A percentile compares a stretch with the other conserved stretches of the same genome.
Evolutionary conservation across 2,888 invertebrate species (phyloP).

Genomic region (Ypsolopha sequella): DNA sequence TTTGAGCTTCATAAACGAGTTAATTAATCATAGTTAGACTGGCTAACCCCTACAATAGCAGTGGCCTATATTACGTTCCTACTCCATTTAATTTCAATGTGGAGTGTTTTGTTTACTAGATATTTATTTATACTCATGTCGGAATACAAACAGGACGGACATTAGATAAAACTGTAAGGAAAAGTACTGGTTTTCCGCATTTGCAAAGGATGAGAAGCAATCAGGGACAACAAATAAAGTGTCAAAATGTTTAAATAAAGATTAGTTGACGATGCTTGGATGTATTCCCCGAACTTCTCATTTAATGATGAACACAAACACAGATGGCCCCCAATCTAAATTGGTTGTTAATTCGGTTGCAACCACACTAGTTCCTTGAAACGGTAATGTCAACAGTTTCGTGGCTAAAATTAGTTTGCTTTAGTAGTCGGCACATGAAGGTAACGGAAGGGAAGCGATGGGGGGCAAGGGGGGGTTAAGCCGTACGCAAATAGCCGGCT

Average conservation of each 20-base stretch:
- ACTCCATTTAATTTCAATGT: too few relatives aligned
- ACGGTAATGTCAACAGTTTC: conserved; percentile 36
- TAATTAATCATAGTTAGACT: conserved; percentile 48
- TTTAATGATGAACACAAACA: neutral
- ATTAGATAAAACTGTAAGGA: neutral
- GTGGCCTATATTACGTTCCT: conserved; percentile 2
- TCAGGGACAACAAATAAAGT: too few relatives aligned
- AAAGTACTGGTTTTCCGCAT: neutral
- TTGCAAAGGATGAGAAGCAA: too few relatives aligned
- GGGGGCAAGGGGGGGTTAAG: conserved; percentile 28
- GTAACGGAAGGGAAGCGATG: conserved; percentile 30
- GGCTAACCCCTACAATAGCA: conserved; percentile 21
- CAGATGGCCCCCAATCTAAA: conserved; percentile 1
- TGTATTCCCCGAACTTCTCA: too few relatives aligned
- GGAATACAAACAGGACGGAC: too few relatives aligned
- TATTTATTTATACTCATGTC: too few relatives aligned
- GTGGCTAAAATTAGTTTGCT: conserved; percentile 46
- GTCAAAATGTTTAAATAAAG: too few relatives aligned
- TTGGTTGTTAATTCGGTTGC: conserved; percentile 5
- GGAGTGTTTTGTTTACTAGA: too few relatives aligned
- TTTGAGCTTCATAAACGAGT: conserved; percentile 35
- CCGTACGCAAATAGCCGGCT: conserved; percentile 61
- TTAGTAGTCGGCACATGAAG: conserved; percentile 40
- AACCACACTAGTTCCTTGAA: conserved; percentile 14
- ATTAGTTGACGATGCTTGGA: too few relatives aligned